Percentiles rank a stretch among this genome's conserved stretches.
Conservation (phyloP, 2,113 vertebrate genomes). For the Oostethus manadensis region DNA sequence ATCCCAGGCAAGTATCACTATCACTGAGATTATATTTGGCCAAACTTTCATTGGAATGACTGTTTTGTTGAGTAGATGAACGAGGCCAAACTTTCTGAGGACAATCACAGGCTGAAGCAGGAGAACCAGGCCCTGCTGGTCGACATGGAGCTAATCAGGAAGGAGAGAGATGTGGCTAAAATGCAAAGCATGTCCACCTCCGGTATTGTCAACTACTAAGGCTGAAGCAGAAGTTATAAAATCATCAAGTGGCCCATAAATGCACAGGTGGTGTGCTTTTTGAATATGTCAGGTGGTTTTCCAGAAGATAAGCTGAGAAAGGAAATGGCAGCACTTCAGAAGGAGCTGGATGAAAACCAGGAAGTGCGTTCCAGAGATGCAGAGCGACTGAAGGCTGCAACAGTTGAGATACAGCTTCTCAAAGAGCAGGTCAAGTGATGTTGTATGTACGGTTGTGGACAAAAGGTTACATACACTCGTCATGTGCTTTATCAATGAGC, state of each 20-base stretch:
- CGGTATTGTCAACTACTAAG: constrained; percentile 58
- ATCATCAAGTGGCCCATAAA: neutral
- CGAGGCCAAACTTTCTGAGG: constrained; percentile 74
- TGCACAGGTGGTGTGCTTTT: neutral
- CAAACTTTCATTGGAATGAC: neutral
- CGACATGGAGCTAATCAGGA: constrained; percentile 79
- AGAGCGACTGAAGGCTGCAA: constrained; percentile 77
- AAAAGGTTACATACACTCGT: too few species aligned
- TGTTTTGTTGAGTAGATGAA: constrained; percentile 69
- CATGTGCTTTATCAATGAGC: too few species aligned
- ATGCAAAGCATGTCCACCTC: constrained; percentile 66
- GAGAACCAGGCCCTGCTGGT: constrained; percentile 84
- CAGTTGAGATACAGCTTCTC: constrained; percentile 78
- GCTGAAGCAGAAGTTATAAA: neutral
- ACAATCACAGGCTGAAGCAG: constrained; percentile 76
- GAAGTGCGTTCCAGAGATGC: constrained; percentile 85
- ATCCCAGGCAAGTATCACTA: constrained; percentile 65
- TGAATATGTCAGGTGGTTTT: constrained; percentile 69
- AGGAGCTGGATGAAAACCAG: constrained; percentile 87
- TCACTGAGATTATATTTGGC: neutral
- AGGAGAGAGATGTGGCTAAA: constrained; percentile 79
- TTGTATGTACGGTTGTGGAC: neutral
- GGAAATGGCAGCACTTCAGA: constrained; percentile 78
- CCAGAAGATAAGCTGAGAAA: constrained; percentile 81
- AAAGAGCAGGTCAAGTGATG: constrained; percentile 73